Evolutionary conservation across 2,888 invertebrate genomes (phyloP), one percentile per base, ranked within the genome.

Genomic region (Cheilosia soror): DNA sequence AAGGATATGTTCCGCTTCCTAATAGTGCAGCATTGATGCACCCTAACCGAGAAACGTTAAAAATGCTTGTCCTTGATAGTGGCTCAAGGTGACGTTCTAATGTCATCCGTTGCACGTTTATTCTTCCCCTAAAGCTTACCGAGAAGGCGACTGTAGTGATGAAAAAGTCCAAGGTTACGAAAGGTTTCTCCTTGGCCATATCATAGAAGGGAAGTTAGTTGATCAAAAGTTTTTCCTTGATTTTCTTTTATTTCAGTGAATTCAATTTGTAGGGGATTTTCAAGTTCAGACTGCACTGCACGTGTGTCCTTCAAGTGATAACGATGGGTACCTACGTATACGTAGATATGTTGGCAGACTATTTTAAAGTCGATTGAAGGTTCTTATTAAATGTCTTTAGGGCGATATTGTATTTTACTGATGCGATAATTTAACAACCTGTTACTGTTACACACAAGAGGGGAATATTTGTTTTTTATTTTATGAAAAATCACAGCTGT

Each of bases 51-150:
- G 72, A 9, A 62, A 47, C 27, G 29, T 63, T 69, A 29, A 33
- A 40, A 65, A n/a, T 51, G 37, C 37, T 44, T 75, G 63, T 57
- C 73, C 49, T 75, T 73, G 73, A 57, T 53, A 63, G 65, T 63
- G 13, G 40, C 73, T 79, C 83, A 84, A 84, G 83, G 83, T 84
- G 60, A 79, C 29, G 31, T 20, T 44, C 57, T 57, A 57, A 69
- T 47, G 31, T 9, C 51, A 51, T 51, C 27, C 37, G 51, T 40
- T 66, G 33, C 40, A 66, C 37, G 44, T 5, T 44, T 31, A 20
- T 40, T 31, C 31, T 2, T 44, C 5, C 27, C 51, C 13, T 11
- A 5, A 25, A 51, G 27, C 51, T 25, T 20, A 20, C 15, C 1
- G 49, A 27, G 42, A 9, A 25, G 31, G 55, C 6, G 11, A 31